These are phyloP conservation scores for Hemicordylus capensis DNA, from an alignment of 2,113 vertebrate genomes.

Conservation along the genomic window DNA sequence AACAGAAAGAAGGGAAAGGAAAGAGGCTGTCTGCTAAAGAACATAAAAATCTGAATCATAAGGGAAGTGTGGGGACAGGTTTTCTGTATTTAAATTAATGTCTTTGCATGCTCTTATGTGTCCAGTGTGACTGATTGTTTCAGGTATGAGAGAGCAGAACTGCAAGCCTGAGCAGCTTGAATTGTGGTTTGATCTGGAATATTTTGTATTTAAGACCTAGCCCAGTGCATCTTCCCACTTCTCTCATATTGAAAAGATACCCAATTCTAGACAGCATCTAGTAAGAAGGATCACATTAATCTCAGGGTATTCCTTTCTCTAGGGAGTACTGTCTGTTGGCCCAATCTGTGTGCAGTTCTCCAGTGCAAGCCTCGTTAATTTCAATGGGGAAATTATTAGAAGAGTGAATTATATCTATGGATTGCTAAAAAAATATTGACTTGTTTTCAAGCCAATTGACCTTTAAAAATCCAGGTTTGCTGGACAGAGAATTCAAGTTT, in stretches of 20 bases:
- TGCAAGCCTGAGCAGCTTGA: background rate
- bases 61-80: too few relatives aligned
- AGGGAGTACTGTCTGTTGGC: background rate
- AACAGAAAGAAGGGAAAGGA: too few relatives aligned
- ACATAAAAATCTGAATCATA: too few relatives aligned
- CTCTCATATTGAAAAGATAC: background rate
- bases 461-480: background rate
- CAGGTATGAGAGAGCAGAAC: too few relatives aligned
- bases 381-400: background rate
- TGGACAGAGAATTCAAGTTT: background rate
- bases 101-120: too few relatives aligned
- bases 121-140: too few relatives aligned
- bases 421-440: background rate
- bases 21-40: too few relatives aligned
- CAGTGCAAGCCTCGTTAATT: background rate
- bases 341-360: background rate
- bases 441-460: background rate
- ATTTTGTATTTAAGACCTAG: background rate
- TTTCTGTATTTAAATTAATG: too few relatives aligned
- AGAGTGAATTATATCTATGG: background rate
- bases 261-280: background rate
- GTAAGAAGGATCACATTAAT: background rate
- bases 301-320: background rate
- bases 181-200: background rate
- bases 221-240: background rate